A percentile compares a stretch with the other conserved stretches of the same genome.
Conservation (phyloP, 2,113 vertebrate species). For the Cygnus buccinator region DNA sequence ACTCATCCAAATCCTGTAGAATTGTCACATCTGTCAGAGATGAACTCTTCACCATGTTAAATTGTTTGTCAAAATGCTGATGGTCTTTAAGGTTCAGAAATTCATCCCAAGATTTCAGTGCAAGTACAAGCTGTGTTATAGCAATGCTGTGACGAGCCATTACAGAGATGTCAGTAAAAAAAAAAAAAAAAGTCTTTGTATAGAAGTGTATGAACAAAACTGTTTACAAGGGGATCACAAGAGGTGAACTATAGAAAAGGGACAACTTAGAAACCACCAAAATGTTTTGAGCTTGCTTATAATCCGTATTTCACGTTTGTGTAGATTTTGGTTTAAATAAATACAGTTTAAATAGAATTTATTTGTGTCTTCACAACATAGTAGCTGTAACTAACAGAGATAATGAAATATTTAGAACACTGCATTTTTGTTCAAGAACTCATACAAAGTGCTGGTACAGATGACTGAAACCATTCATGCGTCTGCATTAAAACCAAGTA, state of each 20-base stretch:
- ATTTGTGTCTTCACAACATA: background rate
- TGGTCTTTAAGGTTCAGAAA: background rate
- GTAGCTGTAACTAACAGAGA: background rate
- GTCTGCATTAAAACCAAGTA: background rate
- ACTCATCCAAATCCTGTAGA: background rate
- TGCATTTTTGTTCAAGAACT: background rate
- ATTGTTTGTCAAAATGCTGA: background rate
- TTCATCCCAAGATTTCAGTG: background rate
- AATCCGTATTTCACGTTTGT: background rate
- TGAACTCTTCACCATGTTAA: background rate
- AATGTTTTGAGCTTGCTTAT: background rate
- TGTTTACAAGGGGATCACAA: background rate
- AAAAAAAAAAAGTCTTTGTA: background rate
- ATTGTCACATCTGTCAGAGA: background rate
- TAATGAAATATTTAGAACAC: background rate
- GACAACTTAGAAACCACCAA: background rate
- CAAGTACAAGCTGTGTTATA: fast-evolving
- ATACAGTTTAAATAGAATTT: background rate
- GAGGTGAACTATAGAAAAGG: background rate
- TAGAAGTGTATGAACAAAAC: background rate
- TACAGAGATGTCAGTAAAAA: background rate
- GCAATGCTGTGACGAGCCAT: background rate
- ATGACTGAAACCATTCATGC: background rate
- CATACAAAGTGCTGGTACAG: background rate
- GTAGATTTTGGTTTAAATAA: fast-evolving